A percentile compares a stretch with the other conserved stretches of the same genome.
These are phyloP conservation scores for Colletes gigas DNA, from an alignment of 1,140 invertebrate genomes.

Conservation along the genomic window DNA sequence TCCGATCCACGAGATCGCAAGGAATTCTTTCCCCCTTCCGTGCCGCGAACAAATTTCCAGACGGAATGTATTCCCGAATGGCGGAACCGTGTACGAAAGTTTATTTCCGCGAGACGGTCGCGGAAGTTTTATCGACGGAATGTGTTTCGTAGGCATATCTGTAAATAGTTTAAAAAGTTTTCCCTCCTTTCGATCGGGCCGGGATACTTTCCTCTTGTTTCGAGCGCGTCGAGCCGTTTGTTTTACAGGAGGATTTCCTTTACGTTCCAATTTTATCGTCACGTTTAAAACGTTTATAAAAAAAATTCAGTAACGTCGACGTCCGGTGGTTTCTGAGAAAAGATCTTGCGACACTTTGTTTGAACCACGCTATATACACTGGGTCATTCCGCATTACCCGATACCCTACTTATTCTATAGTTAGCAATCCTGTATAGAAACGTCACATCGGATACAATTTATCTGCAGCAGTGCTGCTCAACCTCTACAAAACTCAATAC, in stretches of 20 bases:
- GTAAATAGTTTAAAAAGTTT: constrained; percentile 16
- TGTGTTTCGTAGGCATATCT: constrained; percentile 38
- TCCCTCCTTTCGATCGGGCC: not conserved
- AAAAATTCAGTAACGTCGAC: too few species aligned
- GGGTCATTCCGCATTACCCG: too few species aligned
- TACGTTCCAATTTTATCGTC: not conserved
- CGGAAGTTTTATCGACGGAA: constrained; percentile 45
- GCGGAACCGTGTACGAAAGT: constrained; percentile 13
- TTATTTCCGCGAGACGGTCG: constrained; percentile 39
- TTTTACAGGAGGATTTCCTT: too few species aligned
- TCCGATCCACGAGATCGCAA: not conserved
- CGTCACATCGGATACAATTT: too few species aligned
- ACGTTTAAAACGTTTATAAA: too few species aligned
- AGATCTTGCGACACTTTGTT: too few species aligned
- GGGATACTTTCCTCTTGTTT: not conserved
- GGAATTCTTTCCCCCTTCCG: not conserved
- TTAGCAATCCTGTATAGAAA: too few species aligned
- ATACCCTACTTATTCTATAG: too few species aligned
- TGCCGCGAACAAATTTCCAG: not conserved
- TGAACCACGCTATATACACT: too few species aligned
- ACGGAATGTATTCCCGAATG: not conserved
- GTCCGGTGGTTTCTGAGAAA: too few species aligned
- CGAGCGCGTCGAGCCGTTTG: constrained; percentile 12
- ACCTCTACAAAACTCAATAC: too few species aligned
- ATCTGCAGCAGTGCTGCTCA: too few species aligned